These are phyloP conservation scores for Anarsia innoxiella DNA, from an alignment of 2,888 invertebrate species.

Conservation along the genomic window DNA sequence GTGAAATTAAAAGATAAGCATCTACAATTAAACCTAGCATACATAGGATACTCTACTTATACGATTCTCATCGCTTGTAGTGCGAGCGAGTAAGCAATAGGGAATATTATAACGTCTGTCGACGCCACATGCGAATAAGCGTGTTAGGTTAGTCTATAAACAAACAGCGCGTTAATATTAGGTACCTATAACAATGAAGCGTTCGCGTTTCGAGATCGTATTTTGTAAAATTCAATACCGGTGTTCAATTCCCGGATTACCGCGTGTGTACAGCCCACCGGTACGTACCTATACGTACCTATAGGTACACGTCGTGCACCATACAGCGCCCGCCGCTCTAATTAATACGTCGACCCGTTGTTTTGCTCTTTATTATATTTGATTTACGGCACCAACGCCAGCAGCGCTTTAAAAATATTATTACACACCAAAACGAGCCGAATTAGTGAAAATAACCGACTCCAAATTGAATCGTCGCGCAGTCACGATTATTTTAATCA, in stretches of 20 bases:
- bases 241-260: slow-evolving; percentile 25
- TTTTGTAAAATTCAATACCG: slow-evolving; percentile 54
- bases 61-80: too few species aligned
- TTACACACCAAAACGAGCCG: slow-evolving; percentile 42
- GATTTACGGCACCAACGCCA: slow-evolving; percentile 47
- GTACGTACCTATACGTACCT: too few species aligned
- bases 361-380: slow-evolving; percentile 61
- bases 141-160: too few species aligned
- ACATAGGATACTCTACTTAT: too few species aligned
- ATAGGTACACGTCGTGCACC: slow-evolving; percentile 5
- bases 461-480: slow-evolving; percentile 54
- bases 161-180: too few species aligned
- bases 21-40: too few species aligned
- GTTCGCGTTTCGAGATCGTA: slow-evolving; percentile 32
- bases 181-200: neutral
- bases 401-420: slow-evolving; percentile 53
- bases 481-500: slow-evolving; percentile 43
- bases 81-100: too few species aligned
- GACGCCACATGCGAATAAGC: too few species aligned
- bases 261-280: too few species aligned
- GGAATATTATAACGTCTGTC: too few species aligned
- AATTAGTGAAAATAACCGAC: slow-evolving; percentile 54
- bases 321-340: slow-evolving; percentile 31
- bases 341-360: slow-evolving; percentile 56
- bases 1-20: too few species aligned